These are phyloP conservation scores for Macrophya alboannulata DNA, from an alignment of 2,888 invertebrate species.

Conservation along the genomic window DNA sequence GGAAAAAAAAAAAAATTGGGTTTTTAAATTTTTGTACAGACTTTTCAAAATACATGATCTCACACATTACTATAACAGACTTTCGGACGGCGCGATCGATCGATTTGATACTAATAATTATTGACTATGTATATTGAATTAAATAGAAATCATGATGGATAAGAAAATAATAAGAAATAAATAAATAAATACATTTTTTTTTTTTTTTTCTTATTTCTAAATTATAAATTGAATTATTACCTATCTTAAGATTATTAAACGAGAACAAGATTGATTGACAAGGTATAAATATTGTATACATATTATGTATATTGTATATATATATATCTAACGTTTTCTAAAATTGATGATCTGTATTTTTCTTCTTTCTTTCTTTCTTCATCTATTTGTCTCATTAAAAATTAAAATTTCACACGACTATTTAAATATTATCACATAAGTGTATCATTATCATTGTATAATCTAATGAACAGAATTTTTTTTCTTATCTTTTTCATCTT, in stretches of 20 bases:
- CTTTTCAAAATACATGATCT: constrained; percentile 51
- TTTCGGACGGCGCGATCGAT: constrained; percentile 43
- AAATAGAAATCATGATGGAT: background rate
- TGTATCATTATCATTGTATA: background rate
- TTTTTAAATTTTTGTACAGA: constrained; percentile 49
- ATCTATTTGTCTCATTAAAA: background rate
- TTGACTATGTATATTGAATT: constrained; percentile 15
- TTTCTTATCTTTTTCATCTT: background rate
- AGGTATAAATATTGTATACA: constrained; percentile 29
- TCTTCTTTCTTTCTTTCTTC: background rate
- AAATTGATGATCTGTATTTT: constrained; percentile 46
- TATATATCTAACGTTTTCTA: background rate
- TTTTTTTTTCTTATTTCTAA: background rate
- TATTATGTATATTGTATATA: constrained; percentile 1
- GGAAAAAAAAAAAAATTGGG: background rate
- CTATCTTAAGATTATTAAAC: constrained; percentile 11
- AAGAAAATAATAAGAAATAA: constrained; percentile 12
- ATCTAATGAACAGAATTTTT: background rate
- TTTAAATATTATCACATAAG: background rate
- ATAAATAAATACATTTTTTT: constrained; percentile 1
- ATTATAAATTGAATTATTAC: constrained; percentile 17
- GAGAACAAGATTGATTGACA: constrained; percentile 50
- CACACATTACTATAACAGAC: constrained; percentile 20
- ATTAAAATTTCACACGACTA: background rate
- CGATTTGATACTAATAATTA: constrained; percentile 50